Evolutionary conservation across 2,888 invertebrate genomes (phyloP), one percentile per base, ranked within the genome.

Genomic region (Drosophila paranaensis): DNA sequence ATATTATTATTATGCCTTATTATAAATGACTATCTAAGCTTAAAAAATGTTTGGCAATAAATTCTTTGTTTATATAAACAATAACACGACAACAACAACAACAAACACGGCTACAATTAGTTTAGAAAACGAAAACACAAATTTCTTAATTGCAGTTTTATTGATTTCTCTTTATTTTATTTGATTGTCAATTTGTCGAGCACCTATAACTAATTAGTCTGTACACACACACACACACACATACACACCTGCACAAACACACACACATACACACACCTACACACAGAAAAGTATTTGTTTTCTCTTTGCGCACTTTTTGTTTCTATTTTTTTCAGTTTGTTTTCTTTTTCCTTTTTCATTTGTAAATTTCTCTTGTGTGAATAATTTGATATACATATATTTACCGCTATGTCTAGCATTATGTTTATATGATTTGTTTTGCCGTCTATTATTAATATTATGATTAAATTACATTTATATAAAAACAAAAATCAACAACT

Each of bases 1-100:
- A 89, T 87, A 89, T 89, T 77, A 81, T 81, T 79, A 81, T 81
- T 79, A 77, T 87, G 68, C 74, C 81, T 39, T 81, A 81, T 79
- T 80, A 80, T 80, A 71, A 77, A 81, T 74, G 83, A 85, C 83
- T 88, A 88, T 85, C 74, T 88, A 86, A 83, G 83, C 84, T 83
- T 88, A 88, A 74, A 74, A 71, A 71, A 39, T 71, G 25, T 25
- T 86, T 86, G 81, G 71, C 89, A 88, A 88, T 86, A 76, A 88
- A 86, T 71, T 76, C 40, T 40, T 77, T 66, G 61, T 76, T 76
- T 61, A 62, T 61, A 62, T 63, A 75, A 76, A 76, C 62, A 71
- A 65, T 51, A 61, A 74, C 73, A 62, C 56, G 48, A 58, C 33
- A 58, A 66, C 30, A 69, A 58, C 58, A 69, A 76, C 33, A 66